Percentiles rank a stretch among this genome's conserved stretches.
These are phyloP conservation scores for Parnassius smintheus DNA, from an alignment of 2,888 invertebrate species.

Conservation along the genomic window DNA sequence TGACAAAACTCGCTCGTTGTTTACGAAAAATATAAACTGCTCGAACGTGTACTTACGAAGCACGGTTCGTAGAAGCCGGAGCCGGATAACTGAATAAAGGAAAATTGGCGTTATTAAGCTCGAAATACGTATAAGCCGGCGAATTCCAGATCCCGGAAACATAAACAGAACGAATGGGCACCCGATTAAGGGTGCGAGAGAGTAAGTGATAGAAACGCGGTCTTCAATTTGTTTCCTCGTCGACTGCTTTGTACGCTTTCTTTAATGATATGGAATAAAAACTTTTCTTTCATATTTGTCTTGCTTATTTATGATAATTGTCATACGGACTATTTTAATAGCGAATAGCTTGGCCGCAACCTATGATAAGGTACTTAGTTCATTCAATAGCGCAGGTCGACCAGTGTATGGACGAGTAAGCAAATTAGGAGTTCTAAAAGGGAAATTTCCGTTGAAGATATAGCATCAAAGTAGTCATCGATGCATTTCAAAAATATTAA, in stretches of 20 bases:
- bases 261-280: not conserved
- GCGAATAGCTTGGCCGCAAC: not conserved
- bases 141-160: not conserved
- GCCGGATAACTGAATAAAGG: constrained; percentile 24
- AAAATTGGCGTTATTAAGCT: constrained; percentile 15
- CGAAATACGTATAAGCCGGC: constrained; percentile 14
- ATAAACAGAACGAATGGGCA: not conserved
- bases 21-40: not conserved
- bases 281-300: not conserved
- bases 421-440: not conserved
- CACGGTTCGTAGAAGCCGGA: not conserved
- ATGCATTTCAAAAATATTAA: not conserved
- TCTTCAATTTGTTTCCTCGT: not conserved
- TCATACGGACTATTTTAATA: not conserved
- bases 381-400: not conserved
- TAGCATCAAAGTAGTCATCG: not conserved
- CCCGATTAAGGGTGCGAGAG: not conserved
- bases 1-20: not conserved
- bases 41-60: constrained; percentile 7
- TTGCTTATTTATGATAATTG: not conserved
- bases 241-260: not conserved
- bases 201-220: not conserved
- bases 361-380: not conserved
- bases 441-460: not conserved
- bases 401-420: not conserved